Conservation (phyloP, 2,113 vertebrate genomes). For the Macrotus californicus region DNA sequence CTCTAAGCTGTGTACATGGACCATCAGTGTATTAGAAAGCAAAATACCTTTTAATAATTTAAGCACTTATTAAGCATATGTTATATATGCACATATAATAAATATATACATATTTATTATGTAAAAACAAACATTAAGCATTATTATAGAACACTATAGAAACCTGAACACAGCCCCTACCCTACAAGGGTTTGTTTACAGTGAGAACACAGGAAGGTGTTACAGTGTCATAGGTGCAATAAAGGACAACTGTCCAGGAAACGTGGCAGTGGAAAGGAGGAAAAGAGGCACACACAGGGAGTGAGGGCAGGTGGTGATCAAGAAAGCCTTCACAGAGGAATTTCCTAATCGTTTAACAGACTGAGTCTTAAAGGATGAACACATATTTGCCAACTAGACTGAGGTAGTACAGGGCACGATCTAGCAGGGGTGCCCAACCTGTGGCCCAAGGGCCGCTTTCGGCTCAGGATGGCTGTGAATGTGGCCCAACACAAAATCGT, state of each 20-base stretch:
- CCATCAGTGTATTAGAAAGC: not conserved
- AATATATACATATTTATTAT: not conserved
- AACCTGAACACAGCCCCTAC: not conserved
- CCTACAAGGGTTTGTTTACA: not conserved
- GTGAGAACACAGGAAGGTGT: not conserved
- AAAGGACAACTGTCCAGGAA: not conserved
- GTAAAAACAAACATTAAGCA: not conserved
- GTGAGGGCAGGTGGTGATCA: not conserved
- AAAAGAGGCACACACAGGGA: not conserved
- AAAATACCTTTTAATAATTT: slow-evolving; percentile 2
- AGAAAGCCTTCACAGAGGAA: not conserved
- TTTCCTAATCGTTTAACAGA: not conserved
- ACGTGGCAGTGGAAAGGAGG: not conserved
- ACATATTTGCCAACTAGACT: not conserved
- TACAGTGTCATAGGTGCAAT: not conserved
- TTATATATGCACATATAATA: not conserved
- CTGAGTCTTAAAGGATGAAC: not conserved
- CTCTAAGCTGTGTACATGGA: not conserved
- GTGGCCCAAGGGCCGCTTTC: no score
- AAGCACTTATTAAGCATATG: not conserved
- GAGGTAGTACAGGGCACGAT: not conserved
- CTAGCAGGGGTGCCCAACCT: not conserved
- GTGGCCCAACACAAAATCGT: no score
- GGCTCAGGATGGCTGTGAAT: no score
- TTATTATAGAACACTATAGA: slow-evolving; percentile 1